Evolutionary conservation across 2,888 invertebrate species (phyloP).

Genomic region (Glaucopsyche alexis): DNA sequence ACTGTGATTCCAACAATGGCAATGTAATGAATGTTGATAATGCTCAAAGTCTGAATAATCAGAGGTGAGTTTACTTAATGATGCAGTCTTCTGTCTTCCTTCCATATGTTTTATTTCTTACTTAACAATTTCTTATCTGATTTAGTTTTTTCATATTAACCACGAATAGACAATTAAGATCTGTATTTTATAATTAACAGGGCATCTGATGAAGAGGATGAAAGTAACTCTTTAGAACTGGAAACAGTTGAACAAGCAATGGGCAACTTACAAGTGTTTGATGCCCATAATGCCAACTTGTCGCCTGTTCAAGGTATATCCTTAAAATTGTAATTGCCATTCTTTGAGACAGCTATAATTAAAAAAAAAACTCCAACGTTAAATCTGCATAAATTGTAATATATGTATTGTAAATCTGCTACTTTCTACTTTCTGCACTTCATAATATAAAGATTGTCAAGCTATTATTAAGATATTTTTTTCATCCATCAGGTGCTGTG

Average conservation of each 20-base stretch:
- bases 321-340: too few species aligned
- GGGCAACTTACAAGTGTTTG: slow-evolving; percentile 79
- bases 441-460: too few species aligned
- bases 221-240: slow-evolving; percentile 80
- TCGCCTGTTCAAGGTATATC: slow-evolving; percentile 69
- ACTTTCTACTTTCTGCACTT: too few species aligned
- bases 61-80: slow-evolving; percentile 57
- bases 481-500: slow-evolving; percentile 50
- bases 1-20: slow-evolving; percentile 85
- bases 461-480: slow-evolving; percentile 2
- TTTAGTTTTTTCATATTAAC: too few species aligned
- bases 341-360: too few species aligned
- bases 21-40: slow-evolving; percentile 83
- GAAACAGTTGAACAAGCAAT: slow-evolving; percentile 78
- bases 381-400: too few species aligned
- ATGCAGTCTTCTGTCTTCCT: background rate
- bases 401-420: too few species aligned
- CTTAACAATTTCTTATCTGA: background rate
- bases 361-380: too few species aligned
- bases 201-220: slow-evolving; percentile 80
- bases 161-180: background rate
- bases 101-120: background rate
- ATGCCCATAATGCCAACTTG: slow-evolving; percentile 77
- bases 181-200: slow-evolving; percentile 44
- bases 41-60: slow-evolving; percentile 69